Percentiles rank a stretch among this genome's conserved stretches.
Conservation (phyloP, 2,113 vertebrate species). For the Xiphophorus maculatus region DNA sequence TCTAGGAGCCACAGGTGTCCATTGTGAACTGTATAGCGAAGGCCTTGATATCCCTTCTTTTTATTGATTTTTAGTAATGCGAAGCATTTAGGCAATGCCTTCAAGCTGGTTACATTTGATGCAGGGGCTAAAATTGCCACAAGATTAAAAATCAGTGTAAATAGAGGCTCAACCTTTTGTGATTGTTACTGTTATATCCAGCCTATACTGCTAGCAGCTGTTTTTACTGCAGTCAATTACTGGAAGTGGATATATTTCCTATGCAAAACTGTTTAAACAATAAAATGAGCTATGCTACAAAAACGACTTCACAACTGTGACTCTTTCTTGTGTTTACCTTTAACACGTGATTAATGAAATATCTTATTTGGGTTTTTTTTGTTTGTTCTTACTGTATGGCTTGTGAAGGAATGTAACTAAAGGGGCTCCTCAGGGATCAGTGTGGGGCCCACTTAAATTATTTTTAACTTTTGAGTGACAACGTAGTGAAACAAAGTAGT, state of each 20-base stretch:
- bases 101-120: slow-evolving; percentile 80
- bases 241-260: slow-evolving; percentile 99
- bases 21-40: slow-evolving; percentile 80
- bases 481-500: background rate
- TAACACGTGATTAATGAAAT: background rate
- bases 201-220: slow-evolving; percentile 99
- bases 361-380: background rate
- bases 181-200: slow-evolving; percentile 99
- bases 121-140: slow-evolving; percentile 95
- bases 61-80: slow-evolving; percentile 70
- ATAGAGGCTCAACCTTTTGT: slow-evolving; percentile 99
- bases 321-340: slow-evolving; percentile 60
- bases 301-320: slow-evolving; percentile 49
- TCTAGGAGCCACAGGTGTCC: slow-evolving; percentile 78
- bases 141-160: slow-evolving; percentile 99
- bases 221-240: slow-evolving; percentile 99
- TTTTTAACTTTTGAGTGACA: no score
- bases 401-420: background rate
- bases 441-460: no score
- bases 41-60: slow-evolving; percentile 76
- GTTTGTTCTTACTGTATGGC: background rate
- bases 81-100: slow-evolving; percentile 75
- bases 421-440: no score
- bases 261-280: slow-evolving; percentile 99
- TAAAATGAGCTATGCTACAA: slow-evolving; percentile 99